Base-by-base conservation (phyloP, 2,888 invertebrate species). In the Darwinula stevensoni region DNA sequence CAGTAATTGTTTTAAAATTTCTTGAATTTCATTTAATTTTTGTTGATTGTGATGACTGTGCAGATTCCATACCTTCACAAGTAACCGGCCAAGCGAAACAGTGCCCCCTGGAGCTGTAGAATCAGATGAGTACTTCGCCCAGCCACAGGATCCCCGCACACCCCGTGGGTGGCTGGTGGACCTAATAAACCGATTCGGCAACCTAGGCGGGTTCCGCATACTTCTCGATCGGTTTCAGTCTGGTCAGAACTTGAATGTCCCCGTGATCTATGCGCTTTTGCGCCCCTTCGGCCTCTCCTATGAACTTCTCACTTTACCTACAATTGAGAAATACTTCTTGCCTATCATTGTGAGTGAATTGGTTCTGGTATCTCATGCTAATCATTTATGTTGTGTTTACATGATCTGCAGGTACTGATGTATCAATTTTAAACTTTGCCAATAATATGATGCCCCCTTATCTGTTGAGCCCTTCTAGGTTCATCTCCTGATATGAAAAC, bases 151-250 rank as follows among this genome's bases (percentile, higher is more conserved):
- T 53, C 65, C 70, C 33, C 65, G 86, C 45, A 69, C 67, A 42
- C 76, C 80, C 11, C 65, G 78, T 40, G 88, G 88, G 35, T 91
- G 88, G 88, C 65, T 91, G 39, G 84, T 88, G 37, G 86, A 91
- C 59, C 62, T 91, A 39, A 73, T 91, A 37, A 91, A 91, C 61
- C 65, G 71, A 46, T 91, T 88, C 56, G 91, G 88, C 11, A 66
- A 68, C 47, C 57, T 75, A 36, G 72, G 72, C 35, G 91, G 91
- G 35, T 91, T 91, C 53, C 66, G 76, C 44, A 69, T 71, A 47
- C 54, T 84, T 37, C 56, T 73, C 34, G 72, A 76, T 45, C 60
- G 80, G 42, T 82, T 84, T 55, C 70, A 75, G 52, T 59, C 59
- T 41, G 72, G 70, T 31, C 57, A 61, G 41, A 62, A 63, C 44